These are phyloP conservation scores for Caenorhabditis japonica DNA, from an alignment of 2,888 invertebrate genomes.

Conservation along the genomic window DNA sequence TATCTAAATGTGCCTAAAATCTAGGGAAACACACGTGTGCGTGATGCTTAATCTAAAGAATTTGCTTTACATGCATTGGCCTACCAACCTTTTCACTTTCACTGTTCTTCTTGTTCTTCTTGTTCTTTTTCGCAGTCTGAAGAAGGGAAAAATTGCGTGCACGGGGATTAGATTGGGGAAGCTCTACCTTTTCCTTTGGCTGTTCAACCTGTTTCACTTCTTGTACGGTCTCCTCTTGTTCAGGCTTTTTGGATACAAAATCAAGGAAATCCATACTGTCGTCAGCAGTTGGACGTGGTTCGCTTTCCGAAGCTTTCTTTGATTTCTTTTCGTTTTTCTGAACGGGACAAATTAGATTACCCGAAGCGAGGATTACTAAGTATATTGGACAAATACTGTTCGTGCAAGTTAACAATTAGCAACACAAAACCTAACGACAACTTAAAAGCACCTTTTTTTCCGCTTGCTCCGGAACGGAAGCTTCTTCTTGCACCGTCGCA, in stretches of 20 bases:
- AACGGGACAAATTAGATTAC: constrained; percentile 22
- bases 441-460: constrained; percentile 41
- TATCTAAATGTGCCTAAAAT: constrained; percentile 15
- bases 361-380: neutral
- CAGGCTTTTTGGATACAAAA: constrained; percentile 29
- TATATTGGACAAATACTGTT: neutral
- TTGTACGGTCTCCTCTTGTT: constrained; percentile 8
- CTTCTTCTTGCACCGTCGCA: constrained; percentile 8
- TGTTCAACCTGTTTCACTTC: constrained; percentile 22
- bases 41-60: too few species aligned
- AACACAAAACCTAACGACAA: constrained; percentile 15
- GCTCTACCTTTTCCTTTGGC: constrained; percentile 35
- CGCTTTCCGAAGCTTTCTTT: constrained; percentile 48
- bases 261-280: constrained; percentile 37
- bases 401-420: constrained; percentile 16
- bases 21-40: constrained; percentile 15
- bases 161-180: constrained; percentile 1
- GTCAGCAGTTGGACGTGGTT: constrained; percentile 27
- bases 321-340: constrained; percentile 50
- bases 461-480: constrained; percentile 5
- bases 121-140: constrained; percentile 51
- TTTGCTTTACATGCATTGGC: constrained; percentile 6
- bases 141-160: constrained; percentile 19
- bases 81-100: constrained; percentile 43
- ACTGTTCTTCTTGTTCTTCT: constrained; percentile 57